Evolutionary conservation across 2,797 vertebrate genomes (phyloP).

Genomic region (Phoeniculus purpureus): DNA sequence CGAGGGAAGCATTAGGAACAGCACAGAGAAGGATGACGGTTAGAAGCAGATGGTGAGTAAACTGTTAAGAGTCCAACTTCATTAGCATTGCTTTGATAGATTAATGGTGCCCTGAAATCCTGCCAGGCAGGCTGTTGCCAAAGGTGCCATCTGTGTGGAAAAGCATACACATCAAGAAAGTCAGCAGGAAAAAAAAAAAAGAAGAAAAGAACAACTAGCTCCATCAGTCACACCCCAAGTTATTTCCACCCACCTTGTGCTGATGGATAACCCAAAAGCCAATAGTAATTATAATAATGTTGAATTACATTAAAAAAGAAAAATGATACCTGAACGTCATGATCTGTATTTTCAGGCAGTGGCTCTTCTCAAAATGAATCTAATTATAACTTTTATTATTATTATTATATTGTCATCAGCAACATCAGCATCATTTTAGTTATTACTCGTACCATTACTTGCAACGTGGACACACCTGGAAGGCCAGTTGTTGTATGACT

Average conservation of each 20-base stretch:
- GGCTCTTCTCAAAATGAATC: neutral
- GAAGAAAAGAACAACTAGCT: neutral
- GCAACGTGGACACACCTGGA: neutral
- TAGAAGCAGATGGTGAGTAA: slow-evolving; percentile 70
- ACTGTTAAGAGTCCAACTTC: slow-evolving; percentile 67
- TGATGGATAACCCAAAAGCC: slow-evolving; percentile 12
- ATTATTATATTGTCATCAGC: neutral
- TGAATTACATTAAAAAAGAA: neutral
- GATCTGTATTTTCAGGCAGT: neutral
- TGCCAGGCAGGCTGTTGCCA: slow-evolving; percentile 65
- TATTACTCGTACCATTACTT: neutral
- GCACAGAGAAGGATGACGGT: slow-evolving; percentile 22
- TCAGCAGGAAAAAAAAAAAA: neutral
- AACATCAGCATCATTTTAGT: neutral
- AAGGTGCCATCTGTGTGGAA: slow-evolving; percentile 69
- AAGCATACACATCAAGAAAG: slow-evolving; percentile 55
- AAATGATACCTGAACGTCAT: neutral
- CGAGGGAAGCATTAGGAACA: neutral
- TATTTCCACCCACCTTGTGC: slow-evolving; percentile 47
- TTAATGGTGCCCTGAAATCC: slow-evolving; percentile 67
- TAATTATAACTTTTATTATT: neutral
- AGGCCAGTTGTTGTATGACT: neutral
- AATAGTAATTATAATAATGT: slow-evolving; percentile 18
- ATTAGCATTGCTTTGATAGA: slow-evolving; percentile 73
- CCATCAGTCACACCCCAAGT: slow-evolving; percentile 26